Evolutionary conservation across 2,888 invertebrate species (phyloP), one percentile per base, ranked within the genome.

Genomic region (Temnothorax rugatulus): DNA sequence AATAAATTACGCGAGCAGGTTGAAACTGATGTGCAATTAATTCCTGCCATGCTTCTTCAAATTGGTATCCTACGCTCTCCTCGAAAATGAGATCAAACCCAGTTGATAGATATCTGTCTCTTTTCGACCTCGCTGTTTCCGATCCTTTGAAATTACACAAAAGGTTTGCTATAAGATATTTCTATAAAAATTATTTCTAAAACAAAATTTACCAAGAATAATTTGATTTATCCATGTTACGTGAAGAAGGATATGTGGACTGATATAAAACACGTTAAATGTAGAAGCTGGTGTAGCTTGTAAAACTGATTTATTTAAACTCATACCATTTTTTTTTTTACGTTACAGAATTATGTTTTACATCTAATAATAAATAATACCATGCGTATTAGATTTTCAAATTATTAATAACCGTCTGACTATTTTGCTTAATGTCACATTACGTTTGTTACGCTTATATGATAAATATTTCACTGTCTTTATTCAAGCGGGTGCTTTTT

Each of bases 11-110:
- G 77, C 11, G 11, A 68, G 7, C 13, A 41, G 21, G 18, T 61
- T 52, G 54, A 77, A 68, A 57, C 25, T 52, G 15, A 63, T 25
- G 29, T 0, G 5, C 54, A n/a, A 15, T 57, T 77, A 21, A 57
- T 54, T 54, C 77, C n/a, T 54, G 77, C 44, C 77, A 77, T 77
- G 68, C 11, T 68, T 64, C 15, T 34, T 7, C n/a, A 41, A 59
- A 5, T 25, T 50, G 7, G 1, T 76, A 21, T n/a, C 21, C 29
- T 59, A 61, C 9, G 11, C 1, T 44, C 8, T 61, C 0, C 8
- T 52, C 3, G 13, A 68, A 44, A 54, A 77, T 68, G 4, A 29
- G 9, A 54, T 41, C 13, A 52, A 44, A 54, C 5, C 3, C 4
- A 63, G 29, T 57, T 0, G 2, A 77, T 11, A 21, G 29, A 21